Conservation (phyloP, 2,888 invertebrate genomes). For the Sminthurides aquaticus region DNA sequence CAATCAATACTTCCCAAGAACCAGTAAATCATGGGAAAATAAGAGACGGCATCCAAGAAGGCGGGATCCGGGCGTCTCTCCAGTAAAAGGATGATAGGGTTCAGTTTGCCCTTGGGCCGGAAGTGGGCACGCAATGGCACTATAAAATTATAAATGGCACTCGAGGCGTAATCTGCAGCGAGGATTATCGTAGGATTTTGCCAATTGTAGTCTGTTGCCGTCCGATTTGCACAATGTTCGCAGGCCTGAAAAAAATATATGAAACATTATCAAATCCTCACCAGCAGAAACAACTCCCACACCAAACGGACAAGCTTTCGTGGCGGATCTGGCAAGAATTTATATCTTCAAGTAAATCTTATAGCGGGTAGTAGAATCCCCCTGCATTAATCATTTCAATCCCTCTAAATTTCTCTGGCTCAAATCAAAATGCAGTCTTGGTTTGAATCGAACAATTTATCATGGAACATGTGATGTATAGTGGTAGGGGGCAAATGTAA, state of each 20-base stretch:
- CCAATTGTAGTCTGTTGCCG: constrained; percentile 70
- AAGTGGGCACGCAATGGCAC: constrained; percentile 94
- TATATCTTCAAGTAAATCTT: no score
- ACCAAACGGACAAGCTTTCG: no score
- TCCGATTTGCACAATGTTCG: constrained; percentile 84
- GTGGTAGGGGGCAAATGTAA: no score
- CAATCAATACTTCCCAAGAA: constrained; percentile 89
- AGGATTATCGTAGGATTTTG: constrained; percentile 92
- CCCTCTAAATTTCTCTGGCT: no score
- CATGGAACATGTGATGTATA: no score
- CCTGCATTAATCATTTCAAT: no score
- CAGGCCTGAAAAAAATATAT: constrained; percentile 63
- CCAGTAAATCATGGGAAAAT: constrained; percentile 97
- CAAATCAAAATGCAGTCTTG: no score
- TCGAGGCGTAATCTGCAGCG: constrained; percentile 93
- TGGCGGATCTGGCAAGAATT: no score
- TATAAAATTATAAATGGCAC: constrained; percentile 96
- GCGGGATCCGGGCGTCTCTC: constrained; percentile 84
- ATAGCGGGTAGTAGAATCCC: no score
- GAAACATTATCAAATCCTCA: background rate
- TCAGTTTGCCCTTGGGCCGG: constrained; percentile 74
- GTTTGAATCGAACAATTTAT: no score
- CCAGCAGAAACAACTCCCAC: no score
- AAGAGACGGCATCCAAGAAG: constrained; percentile 90
- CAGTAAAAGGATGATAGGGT: constrained; percentile 88